Evolutionary conservation across 2,113 vertebrate genomes (phyloP).

Genomic region (Edolisoma coerulescens): DNA sequence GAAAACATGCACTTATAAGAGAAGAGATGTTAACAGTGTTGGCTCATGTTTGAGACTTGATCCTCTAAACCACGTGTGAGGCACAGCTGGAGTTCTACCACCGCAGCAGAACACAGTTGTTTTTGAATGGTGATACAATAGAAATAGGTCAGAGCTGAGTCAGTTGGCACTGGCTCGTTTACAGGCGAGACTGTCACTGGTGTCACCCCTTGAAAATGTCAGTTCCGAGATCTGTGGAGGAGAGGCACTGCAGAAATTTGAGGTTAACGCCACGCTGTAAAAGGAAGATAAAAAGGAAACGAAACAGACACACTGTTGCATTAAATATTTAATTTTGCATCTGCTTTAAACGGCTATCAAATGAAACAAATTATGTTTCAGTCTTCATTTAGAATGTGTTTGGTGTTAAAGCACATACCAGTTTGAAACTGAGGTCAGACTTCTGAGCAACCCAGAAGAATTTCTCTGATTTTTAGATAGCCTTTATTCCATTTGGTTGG

Average conservation of each 20-base stretch:
- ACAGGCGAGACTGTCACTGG: neutral
- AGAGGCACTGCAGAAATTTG: neutral
- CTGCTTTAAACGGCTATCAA: neutral
- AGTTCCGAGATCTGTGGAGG: neutral
- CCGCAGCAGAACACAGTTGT: neutral
- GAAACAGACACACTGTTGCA: neutral
- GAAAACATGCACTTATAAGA: neutral
- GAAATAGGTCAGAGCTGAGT: neutral
- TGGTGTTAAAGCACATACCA: neutral
- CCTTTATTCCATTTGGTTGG: neutral
- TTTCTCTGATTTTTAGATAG: neutral
- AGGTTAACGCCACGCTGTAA: neutral
- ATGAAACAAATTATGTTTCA: neutral
- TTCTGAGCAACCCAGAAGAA: neutral
- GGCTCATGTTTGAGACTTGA: neutral
- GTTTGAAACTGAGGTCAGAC: neutral
- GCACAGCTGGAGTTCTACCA: neutral
- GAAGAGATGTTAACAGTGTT: neutral
- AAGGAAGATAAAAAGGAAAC: neutral
- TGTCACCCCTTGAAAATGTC: neutral
- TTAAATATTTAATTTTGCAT: neutral
- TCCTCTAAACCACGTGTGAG: neutral
- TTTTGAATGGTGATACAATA: neutral
- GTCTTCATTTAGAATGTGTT: neutral
- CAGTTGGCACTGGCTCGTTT: neutral